Evolutionary conservation across 35 echinoderm and acorn worm genomes (phyloP).

Genomic region (Anneissia japonica): DNA sequence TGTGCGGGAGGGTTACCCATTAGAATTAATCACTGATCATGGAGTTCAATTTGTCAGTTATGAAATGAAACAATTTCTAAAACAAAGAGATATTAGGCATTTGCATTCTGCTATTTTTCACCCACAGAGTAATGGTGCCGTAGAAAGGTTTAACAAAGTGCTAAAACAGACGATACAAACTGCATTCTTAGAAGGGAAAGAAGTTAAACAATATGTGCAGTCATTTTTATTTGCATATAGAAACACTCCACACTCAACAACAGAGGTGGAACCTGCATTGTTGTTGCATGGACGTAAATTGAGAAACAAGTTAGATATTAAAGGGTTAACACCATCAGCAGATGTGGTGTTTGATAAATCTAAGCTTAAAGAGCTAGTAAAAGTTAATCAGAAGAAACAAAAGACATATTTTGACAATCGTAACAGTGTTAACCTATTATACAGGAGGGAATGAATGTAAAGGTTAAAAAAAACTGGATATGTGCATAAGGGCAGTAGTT

Average conservation of each 20-base stretch:
- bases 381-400: background rate
- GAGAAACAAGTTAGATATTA: background rate
- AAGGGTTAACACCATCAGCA: background rate
- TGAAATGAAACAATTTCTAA: slow-evolving; percentile 43
- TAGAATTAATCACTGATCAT: slow-evolving; percentile 55
- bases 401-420: too few species aligned
- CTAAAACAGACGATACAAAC: slow-evolving; percentile 31
- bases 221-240: background rate
- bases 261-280: background rate
- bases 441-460: too few species aligned
- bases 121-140: slow-evolving; percentile 53
- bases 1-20: slow-evolving; percentile 25
- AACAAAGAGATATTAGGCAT: slow-evolving; percentile 36
- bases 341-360: background rate
- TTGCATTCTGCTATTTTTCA: slow-evolving; percentile 31
- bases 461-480: too few species aligned
- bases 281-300: background rate
- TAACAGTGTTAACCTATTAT: too few species aligned
- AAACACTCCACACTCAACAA: background rate
- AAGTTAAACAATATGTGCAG: too few species aligned
- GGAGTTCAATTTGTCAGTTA: slow-evolving; percentile 47
- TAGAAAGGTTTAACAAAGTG: slow-evolving; percentile 49
- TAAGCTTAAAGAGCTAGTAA: background rate
- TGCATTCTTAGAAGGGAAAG: slow-evolving; percentile 15
- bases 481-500: too few species aligned